Percentiles rank a stretch among this genome's conserved stretches.
Conservation (phyloP, 2,113 vertebrate species). For the Ceuthmochares aereus region DNA sequence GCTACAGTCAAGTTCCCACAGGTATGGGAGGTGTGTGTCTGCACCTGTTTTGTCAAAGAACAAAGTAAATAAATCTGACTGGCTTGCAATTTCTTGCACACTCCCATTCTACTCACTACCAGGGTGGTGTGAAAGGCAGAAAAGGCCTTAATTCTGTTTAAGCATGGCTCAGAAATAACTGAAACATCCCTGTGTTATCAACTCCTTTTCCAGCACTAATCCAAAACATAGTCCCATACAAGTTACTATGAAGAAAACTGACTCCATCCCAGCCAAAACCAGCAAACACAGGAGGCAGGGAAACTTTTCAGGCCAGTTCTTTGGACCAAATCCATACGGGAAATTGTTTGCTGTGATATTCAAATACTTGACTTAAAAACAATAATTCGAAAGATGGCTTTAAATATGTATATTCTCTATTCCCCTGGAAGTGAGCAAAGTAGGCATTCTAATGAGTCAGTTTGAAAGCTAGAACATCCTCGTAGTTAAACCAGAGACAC, state of each 20-base stretch:
- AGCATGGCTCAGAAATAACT: too few species aligned
- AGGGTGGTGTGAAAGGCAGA: too few species aligned
- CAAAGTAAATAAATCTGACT: background rate
- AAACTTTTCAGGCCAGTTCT: background rate
- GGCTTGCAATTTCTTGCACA: too few species aligned
- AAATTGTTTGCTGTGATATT: background rate
- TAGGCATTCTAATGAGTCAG: background rate
- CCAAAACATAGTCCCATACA: too few species aligned
- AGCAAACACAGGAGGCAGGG: background rate
- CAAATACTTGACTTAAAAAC: background rate
- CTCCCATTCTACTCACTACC: too few species aligned
- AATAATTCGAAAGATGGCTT: background rate
- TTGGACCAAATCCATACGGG: background rate
- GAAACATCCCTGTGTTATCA: too few species aligned
- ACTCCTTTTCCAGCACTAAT: too few species aligned
- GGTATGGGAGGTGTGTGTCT: background rate
- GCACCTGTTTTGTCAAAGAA: background rate
- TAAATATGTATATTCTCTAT: background rate
- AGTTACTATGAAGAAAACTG: too few species aligned
- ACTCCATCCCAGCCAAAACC: too few species aligned
- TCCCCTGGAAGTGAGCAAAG: background rate
- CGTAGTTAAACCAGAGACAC: background rate
- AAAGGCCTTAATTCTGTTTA: too few species aligned
- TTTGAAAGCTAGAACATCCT: background rate
- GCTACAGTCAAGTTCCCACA: background rate